These are phyloP conservation scores for Allobates femoralis DNA, from an alignment of 2,797 vertebrate species.

Conservation along the genomic window DNA sequence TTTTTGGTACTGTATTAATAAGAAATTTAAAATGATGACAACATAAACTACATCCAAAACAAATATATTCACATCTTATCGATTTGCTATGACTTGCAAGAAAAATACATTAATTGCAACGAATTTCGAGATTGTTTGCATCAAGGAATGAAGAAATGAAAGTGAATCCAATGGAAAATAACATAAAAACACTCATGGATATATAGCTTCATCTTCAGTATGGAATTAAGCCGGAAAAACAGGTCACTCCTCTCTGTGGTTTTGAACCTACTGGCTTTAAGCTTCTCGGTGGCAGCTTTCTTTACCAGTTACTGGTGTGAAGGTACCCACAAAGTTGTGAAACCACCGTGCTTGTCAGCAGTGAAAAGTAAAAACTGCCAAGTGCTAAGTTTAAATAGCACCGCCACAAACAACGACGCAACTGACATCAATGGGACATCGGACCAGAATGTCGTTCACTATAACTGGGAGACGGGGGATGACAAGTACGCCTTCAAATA, in stretches of 20 bases:
- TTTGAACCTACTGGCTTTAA: slow-evolving; percentile 80
- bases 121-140: not conserved
- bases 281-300: slow-evolving; percentile 83
- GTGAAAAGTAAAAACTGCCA: slow-evolving; percentile 85
- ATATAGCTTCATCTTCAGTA: not conserved
- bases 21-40: not conserved
- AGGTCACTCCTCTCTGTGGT: slow-evolving; percentile 83
- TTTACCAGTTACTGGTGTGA: slow-evolving; percentile 89
- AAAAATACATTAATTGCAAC: not conserved
- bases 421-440: slow-evolving; percentile 76
- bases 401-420: slow-evolving; percentile 79
- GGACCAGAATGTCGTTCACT: slow-evolving; percentile 80
- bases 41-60: not conserved
- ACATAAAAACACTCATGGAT: not conserved
- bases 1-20: not conserved
- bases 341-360: slow-evolving; percentile 85
- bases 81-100: not conserved
- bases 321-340: slow-evolving; percentile 87
- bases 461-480: slow-evolving; percentile 88
- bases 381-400: slow-evolving; percentile 62
- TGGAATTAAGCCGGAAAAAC: slow-evolving; percentile 71
- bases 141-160: not conserved
- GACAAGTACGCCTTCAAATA: slow-evolving; percentile 86
- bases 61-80: not conserved
- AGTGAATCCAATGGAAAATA: not conserved